Evolutionary conservation across 2,888 invertebrate genomes (phyloP).

Genomic region (Hypolimnas misippus): DNA sequence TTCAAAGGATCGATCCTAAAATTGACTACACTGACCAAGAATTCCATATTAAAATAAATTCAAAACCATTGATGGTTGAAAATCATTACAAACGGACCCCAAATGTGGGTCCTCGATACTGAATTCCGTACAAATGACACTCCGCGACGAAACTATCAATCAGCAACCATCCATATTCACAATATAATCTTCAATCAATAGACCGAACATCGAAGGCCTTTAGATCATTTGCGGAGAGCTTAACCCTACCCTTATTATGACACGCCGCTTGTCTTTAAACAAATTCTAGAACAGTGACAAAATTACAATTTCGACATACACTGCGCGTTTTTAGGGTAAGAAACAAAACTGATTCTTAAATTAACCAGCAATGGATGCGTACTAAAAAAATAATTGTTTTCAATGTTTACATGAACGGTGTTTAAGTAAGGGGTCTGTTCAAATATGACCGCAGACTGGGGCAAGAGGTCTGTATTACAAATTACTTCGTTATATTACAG

Average conservation of each 20-base stretch:
- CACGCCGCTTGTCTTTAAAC: slow-evolving; percentile 10
- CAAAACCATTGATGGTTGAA: neutral
- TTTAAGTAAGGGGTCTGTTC: slow-evolving; percentile 45
- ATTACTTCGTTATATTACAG: slow-evolving; percentile 49
- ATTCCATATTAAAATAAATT: neutral
- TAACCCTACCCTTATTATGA: slow-evolving; percentile 42
- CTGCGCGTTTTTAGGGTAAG: slow-evolving; percentile 9
- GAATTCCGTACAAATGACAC: slow-evolving; percentile 17
- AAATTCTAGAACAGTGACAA: neutral
- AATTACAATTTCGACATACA: slow-evolving; percentile 13
- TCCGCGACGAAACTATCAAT: slow-evolving; percentile 32
- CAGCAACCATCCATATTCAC: slow-evolving; percentile 39
- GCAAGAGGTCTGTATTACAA: slow-evolving; percentile 52
- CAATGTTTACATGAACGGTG: slow-evolving; percentile 3
- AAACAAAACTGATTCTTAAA: neutral
- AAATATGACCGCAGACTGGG: slow-evolving; percentile 56
- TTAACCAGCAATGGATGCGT: slow-evolving; percentile 25
- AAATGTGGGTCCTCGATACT: neutral
- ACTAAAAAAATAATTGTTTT: neutral
- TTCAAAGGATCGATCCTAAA: no score
- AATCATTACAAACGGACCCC: slow-evolving; percentile 6
- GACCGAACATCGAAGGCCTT: slow-evolving; percentile 45
- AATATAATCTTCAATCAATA: slow-evolving; percentile 46
- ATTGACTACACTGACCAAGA: neutral
- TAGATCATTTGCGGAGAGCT: slow-evolving; percentile 57